Evolutionary conservation across 2,888 invertebrate species (phyloP), one percentile per base, ranked within the genome.

Genomic region (Drosophila crucigera): DNA sequence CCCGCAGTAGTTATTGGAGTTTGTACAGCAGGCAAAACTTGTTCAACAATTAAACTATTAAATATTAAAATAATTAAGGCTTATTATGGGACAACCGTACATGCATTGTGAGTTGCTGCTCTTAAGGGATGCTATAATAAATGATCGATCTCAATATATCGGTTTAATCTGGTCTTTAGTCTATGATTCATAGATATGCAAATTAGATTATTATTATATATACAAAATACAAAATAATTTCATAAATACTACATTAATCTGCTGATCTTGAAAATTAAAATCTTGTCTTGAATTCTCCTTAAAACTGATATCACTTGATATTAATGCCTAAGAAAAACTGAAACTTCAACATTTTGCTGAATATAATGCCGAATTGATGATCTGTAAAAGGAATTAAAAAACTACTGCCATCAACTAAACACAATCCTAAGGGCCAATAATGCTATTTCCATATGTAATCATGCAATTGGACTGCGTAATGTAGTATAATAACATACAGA

Each of bases 1-100:
- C 43, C 74, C 83, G 16, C 67, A 92, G 92, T 65, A 87, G 82
- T 67, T 91, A 89, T 87, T 90, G 89, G 89, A 80, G 78, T 41
- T 31, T 91, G 9, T 90, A 82, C 59, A 91, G 91, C 68, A 86
- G 89, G 58, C 73, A 90, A 41, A 84, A 89, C 54, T 82, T 90
- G 58, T 14, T 14, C 14, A 47, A 35, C 60, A 67, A 77, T 72
- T 43, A 55, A 59, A 81, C 59, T 59, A 66, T 59, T 31, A 52
- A 16, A n/a, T 28, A 19, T n/a, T 31, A 22, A 37, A 43, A 35
- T 39, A 53, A 52, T 52, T 59, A 31, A 31, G 73, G 81, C 70
- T 78, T 83, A 50, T 91, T 91, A 49, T 87, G 91, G 55, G 11
- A 35, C 6, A 39, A 39, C 39, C 22, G 11, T 14, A 6, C 19